Percentiles rank a stretch among this genome's conserved stretches.
These are phyloP conservation scores for Oxystoma pomonae DNA, from an alignment of 2,888 invertebrate species.

Conservation along the genomic window DNA sequence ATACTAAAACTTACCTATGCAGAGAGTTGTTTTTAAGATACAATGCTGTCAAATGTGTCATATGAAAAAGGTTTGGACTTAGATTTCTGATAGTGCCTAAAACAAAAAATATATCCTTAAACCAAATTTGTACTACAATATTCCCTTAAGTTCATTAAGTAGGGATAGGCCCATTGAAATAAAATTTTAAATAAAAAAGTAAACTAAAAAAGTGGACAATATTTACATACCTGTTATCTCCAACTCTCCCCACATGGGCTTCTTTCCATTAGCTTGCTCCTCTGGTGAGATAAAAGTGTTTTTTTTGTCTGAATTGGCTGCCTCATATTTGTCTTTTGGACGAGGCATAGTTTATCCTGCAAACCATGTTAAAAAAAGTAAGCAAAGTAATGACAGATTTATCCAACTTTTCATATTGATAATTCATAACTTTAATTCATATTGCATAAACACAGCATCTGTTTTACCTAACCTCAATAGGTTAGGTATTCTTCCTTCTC, in stretches of 20 bases:
- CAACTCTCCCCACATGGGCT: slow-evolving; percentile 79
- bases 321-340: slow-evolving; percentile 88
- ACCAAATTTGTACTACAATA: too few relatives aligned
- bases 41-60: slow-evolving; percentile 88
- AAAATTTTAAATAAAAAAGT: too few relatives aligned
- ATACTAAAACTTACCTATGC: slow-evolving; percentile 49
- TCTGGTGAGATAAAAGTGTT: slow-evolving; percentile 90
- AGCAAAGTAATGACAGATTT: not conserved
- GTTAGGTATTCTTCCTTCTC: not conserved
- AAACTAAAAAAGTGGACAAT: too few relatives aligned
- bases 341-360: slow-evolving; percentile 51
- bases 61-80: slow-evolving; percentile 86
- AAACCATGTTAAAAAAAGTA: slow-evolving; percentile 19
- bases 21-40: slow-evolving; percentile 96
- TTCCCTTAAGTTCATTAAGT: too few relatives aligned
- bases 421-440: not conserved
- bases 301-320: slow-evolving; percentile 63
- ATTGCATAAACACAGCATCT: not conserved
- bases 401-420: too few relatives aligned
- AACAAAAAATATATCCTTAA: too few relatives aligned
- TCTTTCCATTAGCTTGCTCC: slow-evolving; percentile 88
- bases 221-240: slow-evolving; percentile 85
- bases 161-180: too few relatives aligned
- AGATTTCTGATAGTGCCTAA: slow-evolving; percentile 92
- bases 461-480: not conserved